Evolutionary conservation across 1,140 invertebrate genomes (phyloP), one percentile per base, ranked within the genome.

Genomic region (Pogonus chalceus): DNA sequence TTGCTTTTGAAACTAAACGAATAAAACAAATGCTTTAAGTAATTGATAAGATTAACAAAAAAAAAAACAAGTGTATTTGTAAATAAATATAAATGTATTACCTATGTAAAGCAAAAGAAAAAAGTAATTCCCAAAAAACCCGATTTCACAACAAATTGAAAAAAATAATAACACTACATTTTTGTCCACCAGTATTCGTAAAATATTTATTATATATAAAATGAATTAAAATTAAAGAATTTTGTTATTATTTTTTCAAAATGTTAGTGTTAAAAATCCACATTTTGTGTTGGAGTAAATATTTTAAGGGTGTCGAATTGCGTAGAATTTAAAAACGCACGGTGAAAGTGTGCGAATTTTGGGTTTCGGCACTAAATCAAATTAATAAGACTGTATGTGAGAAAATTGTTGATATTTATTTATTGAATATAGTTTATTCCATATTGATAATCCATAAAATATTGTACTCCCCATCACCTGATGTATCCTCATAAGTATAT

Each of bases 61-160:
- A 43, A 43, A n/a, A n/a, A n/a, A n/a, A n/a, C n/a, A n/a, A n/a
- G n/a, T n/a, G 37, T 43, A 43, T 43, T 43, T 43, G 37, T 43
- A 43, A 43, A 43, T 43, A 43, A 43, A 43, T 43, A 43, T 43
- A 43, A 43, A 43, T 43, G 37, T 43, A 43, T 43, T n/a, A n/a
- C n/a, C n/a, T n/a, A 43, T 43, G 37, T 43, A 3, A 43, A 43
- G 18, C 37, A 43, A 43, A 9, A 43, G 18, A 12, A 43, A 10
- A 3, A 7, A 43, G n/a, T n/a, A n/a, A n/a, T n/a, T n/a, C n/a
- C n/a, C n/a, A n/a, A n/a, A n/a, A n/a, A n/a, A n/a, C n/a, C n/a
- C n/a, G n/a, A n/a, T n/a, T n/a, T n/a, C n/a, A n/a, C n/a, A n/a
- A n/a, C n/a, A n/a, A n/a, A n/a, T n/a, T n/a, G n/a, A 7, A 31